Evolutionary conservation across 1,140 invertebrate genomes (phyloP), one percentile per base, ranked within the genome.

Genomic region (Leucophenga varia): DNA sequence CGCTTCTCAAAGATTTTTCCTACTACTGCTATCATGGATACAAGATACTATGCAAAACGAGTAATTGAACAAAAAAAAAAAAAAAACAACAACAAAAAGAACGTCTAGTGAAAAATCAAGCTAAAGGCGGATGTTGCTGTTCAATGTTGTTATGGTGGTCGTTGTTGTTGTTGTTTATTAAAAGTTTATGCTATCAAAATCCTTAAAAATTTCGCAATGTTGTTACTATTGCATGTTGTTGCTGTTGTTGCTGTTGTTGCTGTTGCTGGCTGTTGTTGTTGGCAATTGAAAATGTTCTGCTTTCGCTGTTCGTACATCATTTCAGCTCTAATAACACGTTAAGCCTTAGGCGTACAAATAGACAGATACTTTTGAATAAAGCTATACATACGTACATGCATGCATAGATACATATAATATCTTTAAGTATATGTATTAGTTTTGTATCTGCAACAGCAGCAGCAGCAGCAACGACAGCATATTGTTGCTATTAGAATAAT

Each of bases 401-500:
- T n/a, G n/a, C n/a, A n/a, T n/a, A n/a, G n/a, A n/a, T n/a, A n/a
- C n/a, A n/a, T n/a, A n/a, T n/a, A n/a, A n/a, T n/a, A n/a, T n/a
- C n/a, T n/a, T n/a, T n/a, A n/a, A n/a, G n/a, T n/a, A n/a, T n/a
- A n/a, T n/a, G n/a, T n/a, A n/a, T n/a, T n/a, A n/a, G n/a, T n/a
- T n/a, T n/a, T n/a, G n/a, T n/a, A n/a, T n/a, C n/a, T n/a, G n/a
- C n/a, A n/a, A n/a, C n/a, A n/a, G n/a, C n/a, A n/a, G n/a, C n/a
- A n/a, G n/a, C n/a, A n/a, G n/a, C n/a, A n/a, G n/a, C n/a, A n/a
- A n/a, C n/a, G n/a, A n/a, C n/a, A n/a, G n/a, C n/a, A n/a, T n/a
- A n/a, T n/a, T n/a, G n/a, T n/a, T n/a, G n/a, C n/a, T n/a, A n/a
- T 55, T 54, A 64, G 61, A 64, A 64, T 65, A 44, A 61, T 44